A percentile compares a stretch with the other conserved stretches of the same genome.
Evolutionary conservation across 2,113 vertebrate species (phyloP).

Genomic region (Antechinus stuartii): DNA sequence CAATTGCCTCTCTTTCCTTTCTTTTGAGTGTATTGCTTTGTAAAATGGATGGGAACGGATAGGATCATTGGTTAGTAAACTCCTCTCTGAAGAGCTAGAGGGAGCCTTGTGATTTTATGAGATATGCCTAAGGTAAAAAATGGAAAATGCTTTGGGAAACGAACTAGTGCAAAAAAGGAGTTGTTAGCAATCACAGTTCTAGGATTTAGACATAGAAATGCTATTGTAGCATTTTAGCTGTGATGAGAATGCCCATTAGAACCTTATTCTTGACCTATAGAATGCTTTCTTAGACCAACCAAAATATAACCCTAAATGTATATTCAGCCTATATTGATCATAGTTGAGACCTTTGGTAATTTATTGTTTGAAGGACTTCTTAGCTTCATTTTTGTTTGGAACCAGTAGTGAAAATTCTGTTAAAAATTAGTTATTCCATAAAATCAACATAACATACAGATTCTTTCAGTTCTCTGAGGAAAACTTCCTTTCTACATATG

Average conservation of each 20-base stretch:
- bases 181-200: conserved; percentile 46
- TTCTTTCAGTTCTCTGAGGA: conserved; percentile 54
- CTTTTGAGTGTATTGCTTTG: conserved; percentile 63
- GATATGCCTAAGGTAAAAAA: conserved; percentile 62
- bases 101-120: conserved; percentile 82
- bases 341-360: conserved; percentile 21
- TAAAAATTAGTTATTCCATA: conserved; percentile 41
- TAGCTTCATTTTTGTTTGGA: conserved; percentile 52
- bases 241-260: conserved; percentile 20
- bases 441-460: neutral
- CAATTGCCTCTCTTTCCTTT: conserved; percentile 70
- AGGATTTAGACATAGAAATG: conserved; percentile 56
- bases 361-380: conserved; percentile 52
- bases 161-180: conserved; percentile 39
- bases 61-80: conserved; percentile 81
- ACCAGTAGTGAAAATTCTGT: conserved; percentile 50
- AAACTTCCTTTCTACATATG: conserved; percentile 37
- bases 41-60: conserved; percentile 78
- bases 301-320: conserved; percentile 64
- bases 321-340: conserved; percentile 68
- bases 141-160: conserved; percentile 51
- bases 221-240: conserved; percentile 36
- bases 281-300: conserved; percentile 64
- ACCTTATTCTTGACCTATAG: conserved; percentile 53
- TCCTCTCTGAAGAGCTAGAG: conserved; percentile 83